Evolutionary conservation across 2,888 invertebrate genomes (phyloP).

Genomic region (Scotopteryx bipunctaria): DNA sequence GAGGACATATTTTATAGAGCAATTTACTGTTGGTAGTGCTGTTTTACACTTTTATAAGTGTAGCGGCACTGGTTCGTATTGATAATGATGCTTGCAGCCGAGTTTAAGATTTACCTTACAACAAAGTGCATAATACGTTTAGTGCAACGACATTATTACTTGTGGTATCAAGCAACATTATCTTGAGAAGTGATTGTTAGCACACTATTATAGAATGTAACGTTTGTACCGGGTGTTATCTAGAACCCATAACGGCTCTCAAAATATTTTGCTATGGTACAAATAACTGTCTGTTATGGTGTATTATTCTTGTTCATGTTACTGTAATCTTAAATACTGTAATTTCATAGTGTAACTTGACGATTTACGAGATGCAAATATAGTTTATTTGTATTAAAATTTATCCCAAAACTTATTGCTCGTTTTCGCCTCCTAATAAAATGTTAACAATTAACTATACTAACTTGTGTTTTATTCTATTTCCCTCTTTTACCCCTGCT

Average conservation of each 20-base stretch:
- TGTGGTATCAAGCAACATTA: conserved; percentile 42
- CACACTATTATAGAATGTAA: conserved; percentile 44
- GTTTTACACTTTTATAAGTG: conserved; percentile 49
- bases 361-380: conserved; percentile 76
- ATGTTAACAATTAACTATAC: conserved; percentile 76
- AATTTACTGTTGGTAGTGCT: conserved; percentile 56
- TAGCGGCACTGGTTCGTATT: conserved; percentile 40
- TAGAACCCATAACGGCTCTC: conserved; percentile 45
- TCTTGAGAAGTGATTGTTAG: conserved; percentile 36
- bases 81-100: conserved; percentile 50
- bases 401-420: conserved; percentile 81
- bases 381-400: conserved; percentile 79
- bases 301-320: conserved; percentile 80
- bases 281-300: conserved; percentile 63
- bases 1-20: conserved; percentile 44
- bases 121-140: conserved; percentile 12
- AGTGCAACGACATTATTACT: no score
- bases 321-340: conserved; percentile 79
- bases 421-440: conserved; percentile 84
- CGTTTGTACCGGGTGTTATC: conserved; percentile 42
- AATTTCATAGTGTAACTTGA: conserved; percentile 78
- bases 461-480: conserved; percentile 50
- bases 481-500: not conserved
- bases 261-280: conserved; percentile 63
- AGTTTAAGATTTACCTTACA: conserved; percentile 13